Percentiles rank a stretch among this genome's conserved stretches.
Conservation (phyloP, 1,140 invertebrate species). For the Plodia interpunctella region DNA sequence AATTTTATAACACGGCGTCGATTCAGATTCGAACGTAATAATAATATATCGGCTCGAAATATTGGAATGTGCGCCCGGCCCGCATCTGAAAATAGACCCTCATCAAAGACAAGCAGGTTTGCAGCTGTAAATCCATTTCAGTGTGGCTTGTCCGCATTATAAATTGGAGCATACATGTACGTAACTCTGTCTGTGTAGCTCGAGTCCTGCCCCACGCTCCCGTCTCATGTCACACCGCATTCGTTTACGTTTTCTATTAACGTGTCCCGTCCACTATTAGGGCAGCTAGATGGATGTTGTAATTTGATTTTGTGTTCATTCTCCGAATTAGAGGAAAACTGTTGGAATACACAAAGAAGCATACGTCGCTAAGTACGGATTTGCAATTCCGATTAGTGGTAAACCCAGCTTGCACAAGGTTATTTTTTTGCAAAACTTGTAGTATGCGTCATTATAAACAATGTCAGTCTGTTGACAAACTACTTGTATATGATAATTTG, state of each 20-base stretch:
- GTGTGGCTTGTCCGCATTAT: slow-evolving; percentile 71
- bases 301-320: slow-evolving; percentile 62
- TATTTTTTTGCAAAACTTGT: slow-evolving; percentile 12
- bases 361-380: slow-evolving; percentile 20
- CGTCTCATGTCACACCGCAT: slow-evolving; percentile 47
- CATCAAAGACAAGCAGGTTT: slow-evolving; percentile 77
- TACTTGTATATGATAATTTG: slow-evolving; percentile 70
- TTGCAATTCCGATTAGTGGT: slow-evolving; percentile 20
- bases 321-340: slow-evolving; percentile 47
- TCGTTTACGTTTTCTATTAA: slow-evolving; percentile 69
- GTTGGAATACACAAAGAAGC: slow-evolving; percentile 31
- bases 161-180: slow-evolving; percentile 61
- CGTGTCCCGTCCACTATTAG: slow-evolving; percentile 55
- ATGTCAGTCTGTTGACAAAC: slow-evolving; percentile 45
- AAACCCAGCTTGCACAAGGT: not conserved
- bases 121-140: slow-evolving; percentile 76
- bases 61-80: slow-evolving; percentile 71
- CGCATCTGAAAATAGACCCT: slow-evolving; percentile 72
- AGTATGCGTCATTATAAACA: slow-evolving; percentile 38
- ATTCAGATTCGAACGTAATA: slow-evolving; percentile 72
- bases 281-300: slow-evolving; percentile 55
- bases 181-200: slow-evolving; percentile 40
- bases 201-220: slow-evolving; percentile 41
- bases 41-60: slow-evolving; percentile 73
- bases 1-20: slow-evolving; percentile 73